Base-by-base conservation (phyloP, 2,113 vertebrate species). In the Dinomys branickii region DNA sequence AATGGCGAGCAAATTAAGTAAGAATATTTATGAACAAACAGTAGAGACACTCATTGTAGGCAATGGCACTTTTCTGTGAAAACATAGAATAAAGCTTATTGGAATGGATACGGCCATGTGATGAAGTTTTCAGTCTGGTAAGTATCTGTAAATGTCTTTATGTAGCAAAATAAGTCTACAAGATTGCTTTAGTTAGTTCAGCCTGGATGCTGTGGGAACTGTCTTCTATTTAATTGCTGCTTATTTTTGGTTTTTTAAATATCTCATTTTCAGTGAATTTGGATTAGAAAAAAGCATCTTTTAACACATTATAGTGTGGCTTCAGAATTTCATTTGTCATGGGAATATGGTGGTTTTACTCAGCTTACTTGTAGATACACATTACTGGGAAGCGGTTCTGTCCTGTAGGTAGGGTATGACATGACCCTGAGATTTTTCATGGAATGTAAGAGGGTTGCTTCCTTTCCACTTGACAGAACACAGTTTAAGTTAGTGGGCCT, bases 181-280 rank as follows among this genome's bases (percentile, higher is more conserved):
- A 73, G 12, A 19, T 7, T 73, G 30, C 35, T 93, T 67, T 65
- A 65, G 58, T 47, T 81, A 44, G 0, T 30, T 14, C 71, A 61
- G 26, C 30, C 26, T 58, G 14, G n/a, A 47, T 89, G 44, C n/a
- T 67, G 10, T 56, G 58, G 44, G 73, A 75, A 61, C 33, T 84
- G 35, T 20, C 5, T 47, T 17, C 22, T 80, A 44, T 28, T 78
- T 91, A 35, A 16, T 83, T 82, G 56, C 7, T 89, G 17, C 7
- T 82, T 94, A 69, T 35, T 82, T 85, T 35, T 65, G 3, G n/a
- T 63, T 22, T 33, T 47, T 77, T 58, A 50, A 50, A 6, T 54
- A 69, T 47, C 2, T 96, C 61, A 78, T 56, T 94, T 78, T 84
- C 30, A 75, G 54, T 78, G 35, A 91, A 91, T 87, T 50, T 91